Evolutionary conservation across 2,113 vertebrate species (phyloP).

Genomic region (Callipepla californica): DNA sequence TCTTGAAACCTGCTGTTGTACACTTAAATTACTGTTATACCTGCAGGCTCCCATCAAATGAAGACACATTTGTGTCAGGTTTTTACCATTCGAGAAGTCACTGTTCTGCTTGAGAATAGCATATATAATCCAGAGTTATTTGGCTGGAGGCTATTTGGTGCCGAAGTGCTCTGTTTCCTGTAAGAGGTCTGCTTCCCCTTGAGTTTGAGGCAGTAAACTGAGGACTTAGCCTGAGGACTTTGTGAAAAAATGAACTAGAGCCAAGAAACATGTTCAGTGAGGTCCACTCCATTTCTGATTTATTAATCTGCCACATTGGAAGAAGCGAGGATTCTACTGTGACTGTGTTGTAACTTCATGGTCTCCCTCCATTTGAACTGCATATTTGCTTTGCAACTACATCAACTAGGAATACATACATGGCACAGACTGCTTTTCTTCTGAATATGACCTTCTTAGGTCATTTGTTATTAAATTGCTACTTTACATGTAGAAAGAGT

Average conservation of each 20-base stretch:
- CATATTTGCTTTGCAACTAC: not conserved
- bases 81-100: constrained; percentile 2
- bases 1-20: not conserved
- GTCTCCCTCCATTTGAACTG: not conserved
- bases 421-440: not conserved
- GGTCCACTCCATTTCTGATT: constrained; percentile 22
- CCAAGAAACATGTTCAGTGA: constrained; percentile 9
- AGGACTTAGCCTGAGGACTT: not conserved
- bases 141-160: constrained; percentile 15
- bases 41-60: not conserved
- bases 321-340: not conserved
- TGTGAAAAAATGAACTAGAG: constrained; percentile 11
- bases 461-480: not conserved
- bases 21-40: not conserved
- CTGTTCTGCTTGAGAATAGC: not conserved
- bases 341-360: not conserved
- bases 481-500: not conserved
- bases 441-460: not conserved
- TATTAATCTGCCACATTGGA: not conserved
- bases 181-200: constrained; percentile 6
- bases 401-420: not conserved
- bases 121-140: not conserved
- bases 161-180: not conserved
- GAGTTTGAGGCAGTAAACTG: constrained; percentile 38
- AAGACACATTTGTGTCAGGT: not conserved